These are phyloP conservation scores for Saturnia japonica DNA, from an alignment of 2,888 invertebrate genomes.

Conservation along the genomic window DNA sequence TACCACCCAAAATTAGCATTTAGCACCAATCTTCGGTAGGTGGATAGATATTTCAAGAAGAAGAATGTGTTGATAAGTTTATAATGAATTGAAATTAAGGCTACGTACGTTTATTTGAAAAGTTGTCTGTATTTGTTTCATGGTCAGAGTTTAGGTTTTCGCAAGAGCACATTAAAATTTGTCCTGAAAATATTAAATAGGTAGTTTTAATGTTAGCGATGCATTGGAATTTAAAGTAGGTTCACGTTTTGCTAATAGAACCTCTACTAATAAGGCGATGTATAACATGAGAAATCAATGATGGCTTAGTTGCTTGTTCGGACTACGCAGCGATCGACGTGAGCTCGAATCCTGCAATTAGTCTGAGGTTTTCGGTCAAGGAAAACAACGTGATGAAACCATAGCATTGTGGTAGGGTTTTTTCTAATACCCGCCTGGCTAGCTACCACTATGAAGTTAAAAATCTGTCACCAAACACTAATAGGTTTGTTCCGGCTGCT, in stretches of 20 bases:
- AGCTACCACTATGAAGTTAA: too few species aligned
- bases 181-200: slow-evolving; percentile 3
- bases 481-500: too few species aligned
- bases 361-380: too few species aligned
- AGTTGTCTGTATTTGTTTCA: slow-evolving; percentile 6
- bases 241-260: not conserved
- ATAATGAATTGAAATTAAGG: not conserved
- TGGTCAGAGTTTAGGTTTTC: not conserved
- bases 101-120: not conserved
- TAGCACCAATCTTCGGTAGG: not conserved
- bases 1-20: too few species aligned
- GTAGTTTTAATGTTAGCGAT: not conserved
- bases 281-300: not conserved
- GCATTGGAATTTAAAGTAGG: not conserved
- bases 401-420: too few species aligned
- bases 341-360: too few species aligned
- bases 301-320: too few species aligned
- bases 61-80: not conserved
- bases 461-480: too few species aligned
- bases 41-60: not conserved
- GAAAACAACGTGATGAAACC: too few species aligned
- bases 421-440: too few species aligned
- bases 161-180: slow-evolving; percentile 7
- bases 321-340: too few species aligned
- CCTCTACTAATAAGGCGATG: not conserved